Conservation (phyloP, 2,797 vertebrate species). For the Myoxocephalus aenaeus region DNA sequence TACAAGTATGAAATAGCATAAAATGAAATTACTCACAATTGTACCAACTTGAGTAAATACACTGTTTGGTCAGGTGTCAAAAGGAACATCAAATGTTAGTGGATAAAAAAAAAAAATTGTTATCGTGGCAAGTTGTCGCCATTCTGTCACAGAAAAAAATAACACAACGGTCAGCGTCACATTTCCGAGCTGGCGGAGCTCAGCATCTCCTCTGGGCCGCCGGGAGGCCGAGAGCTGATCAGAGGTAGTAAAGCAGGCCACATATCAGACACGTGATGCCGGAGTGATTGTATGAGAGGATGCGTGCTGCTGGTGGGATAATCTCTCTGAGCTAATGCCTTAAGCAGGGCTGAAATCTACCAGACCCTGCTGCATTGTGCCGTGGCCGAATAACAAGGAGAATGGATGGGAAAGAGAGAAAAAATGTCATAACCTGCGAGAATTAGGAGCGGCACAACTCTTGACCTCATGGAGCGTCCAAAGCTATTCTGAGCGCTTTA, state of each 20-base stretch:
- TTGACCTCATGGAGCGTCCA: neutral
- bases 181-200: neutral
- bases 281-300: constrained; percentile 58
- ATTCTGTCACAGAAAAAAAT: neutral
- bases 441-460: constrained; percentile 4
- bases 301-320: constrained; percentile 70
- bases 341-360: constrained; percentile 69
- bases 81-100: too few species aligned
- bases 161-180: constrained; percentile 5
- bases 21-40: too few species aligned
- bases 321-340: constrained; percentile 71
- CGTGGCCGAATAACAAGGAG: constrained; percentile 14
- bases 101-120: neutral
- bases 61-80: too few species aligned
- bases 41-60: too few species aligned
- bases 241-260: constrained; percentile 44
- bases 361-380: constrained; percentile 54
- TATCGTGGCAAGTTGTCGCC: neutral
- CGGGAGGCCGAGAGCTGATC: constrained; percentile 5
- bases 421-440: neutral
- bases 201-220: constrained; percentile 17
- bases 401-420: neutral
- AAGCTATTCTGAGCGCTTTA: neutral
- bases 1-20: too few species aligned
- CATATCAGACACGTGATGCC: constrained; percentile 56